Base-by-base conservation (phyloP, 2,113 vertebrate species). In the Camelus bactrianus region DNA sequence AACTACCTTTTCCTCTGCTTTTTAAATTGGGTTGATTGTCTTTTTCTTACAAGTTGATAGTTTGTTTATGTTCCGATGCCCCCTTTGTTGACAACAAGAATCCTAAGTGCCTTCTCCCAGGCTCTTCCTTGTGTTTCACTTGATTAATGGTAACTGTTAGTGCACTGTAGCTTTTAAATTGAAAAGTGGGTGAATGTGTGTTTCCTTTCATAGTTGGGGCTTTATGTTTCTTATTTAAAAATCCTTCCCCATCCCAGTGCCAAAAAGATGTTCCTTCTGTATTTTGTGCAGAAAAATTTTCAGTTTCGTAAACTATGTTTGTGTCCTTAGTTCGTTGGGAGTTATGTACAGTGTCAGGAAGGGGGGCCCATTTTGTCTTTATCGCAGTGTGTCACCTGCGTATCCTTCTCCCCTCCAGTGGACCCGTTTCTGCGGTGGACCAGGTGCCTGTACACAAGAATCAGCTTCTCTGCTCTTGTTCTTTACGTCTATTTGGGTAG, bases 171-270 rank as follows among this genome's bases (percentile, higher is more conserved):
- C 32, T 81, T 94, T 94, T 52, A 81, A 80, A 42, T 80, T 72
- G 0, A 65, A 20, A 93, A 85, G 17, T 70, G 79, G 75, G n/a
- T 69, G 26, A 84, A 38, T 42, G 8, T 73, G 20, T 72, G 30
- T 80, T 80, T 93, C 62, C 75, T 79, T 89, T 80, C 84, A 13
- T 89, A 77, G 35, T 58, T 90, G 86, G 56, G 72, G 35, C 24
- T 58, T 56, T 70, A 50, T 84, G 30, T 65, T 90, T 72, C 67
- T 93, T 91, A 80, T 85, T 93, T 86, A 58, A 73, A 58, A 93
- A 65, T 50, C 14, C 65, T 56, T 89, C 22, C 19, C 9, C 73
- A 85, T 26, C 26, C 46, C 80, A 79, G 3, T 64, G 64, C 58
- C 79, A 79, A 65, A 72, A 92, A 54, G n/a, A 48, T 79, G 22